These are phyloP conservation scores for Cheilosia vernalis DNA, from an alignment of 2,888 invertebrate species.

Conservation along the genomic window DNA sequence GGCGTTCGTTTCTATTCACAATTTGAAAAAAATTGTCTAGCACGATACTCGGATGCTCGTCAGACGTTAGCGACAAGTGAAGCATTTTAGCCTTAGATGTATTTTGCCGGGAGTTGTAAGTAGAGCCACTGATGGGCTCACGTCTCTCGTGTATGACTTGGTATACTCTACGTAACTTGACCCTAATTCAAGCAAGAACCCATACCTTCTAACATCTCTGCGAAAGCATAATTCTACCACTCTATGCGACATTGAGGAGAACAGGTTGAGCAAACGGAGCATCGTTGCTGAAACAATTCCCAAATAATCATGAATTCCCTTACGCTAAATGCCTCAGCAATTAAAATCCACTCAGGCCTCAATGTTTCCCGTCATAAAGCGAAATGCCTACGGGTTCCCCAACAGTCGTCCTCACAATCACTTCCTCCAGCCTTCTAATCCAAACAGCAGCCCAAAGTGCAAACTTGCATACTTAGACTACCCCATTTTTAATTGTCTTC, in stretches of 20 bases:
- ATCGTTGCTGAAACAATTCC: neutral
- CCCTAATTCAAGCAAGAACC: neutral
- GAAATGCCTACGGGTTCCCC: neutral
- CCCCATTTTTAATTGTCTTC: slow-evolving; percentile 66
- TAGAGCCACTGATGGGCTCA: no score
- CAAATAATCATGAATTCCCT: slow-evolving; percentile 14
- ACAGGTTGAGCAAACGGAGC: neutral
- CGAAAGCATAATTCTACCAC: neutral
- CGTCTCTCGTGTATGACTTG: no score
- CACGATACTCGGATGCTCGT: no score
- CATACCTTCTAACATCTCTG: neutral
- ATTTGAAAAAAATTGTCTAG: no score
- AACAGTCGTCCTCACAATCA: neutral
- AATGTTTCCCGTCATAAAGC: neutral
- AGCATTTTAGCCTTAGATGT: no score
- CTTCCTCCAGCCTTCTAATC: slow-evolving; percentile 9
- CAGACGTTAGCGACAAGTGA: no score
- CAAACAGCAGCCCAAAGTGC: slow-evolving; percentile 40
- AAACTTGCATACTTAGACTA: slow-evolving; percentile 48
- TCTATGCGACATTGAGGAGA: neutral
- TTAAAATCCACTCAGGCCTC: slow-evolving; percentile 18
- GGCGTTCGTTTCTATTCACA: no score
- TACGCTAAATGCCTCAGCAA: slow-evolving; percentile 21
- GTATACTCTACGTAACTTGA: neutral
- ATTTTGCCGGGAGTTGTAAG: no score